Conservation (phyloP, 2,888 invertebrate species). For the Endotricha flammealis region DNA sequence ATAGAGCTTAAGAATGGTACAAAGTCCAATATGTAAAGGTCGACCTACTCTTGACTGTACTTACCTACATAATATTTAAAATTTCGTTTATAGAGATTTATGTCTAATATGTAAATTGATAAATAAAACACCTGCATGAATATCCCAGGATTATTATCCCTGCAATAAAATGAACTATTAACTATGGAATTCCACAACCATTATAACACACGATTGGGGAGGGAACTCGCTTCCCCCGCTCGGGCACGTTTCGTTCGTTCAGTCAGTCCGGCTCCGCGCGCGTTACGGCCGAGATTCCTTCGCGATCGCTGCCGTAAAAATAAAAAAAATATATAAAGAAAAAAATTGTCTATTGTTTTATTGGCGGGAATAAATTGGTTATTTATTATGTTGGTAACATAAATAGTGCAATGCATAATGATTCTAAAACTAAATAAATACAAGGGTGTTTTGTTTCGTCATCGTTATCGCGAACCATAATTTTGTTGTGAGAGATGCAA, state of each 20-base stretch:
- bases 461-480: conserved; percentile 41
- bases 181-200: conserved; percentile 36
- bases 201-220: conserved; percentile 25
- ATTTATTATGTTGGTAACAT: conserved; percentile 7
- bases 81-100: too few relatives aligned
- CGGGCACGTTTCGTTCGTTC: conserved; percentile 21
- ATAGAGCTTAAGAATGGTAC: too few relatives aligned
- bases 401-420: conserved; percentile 42
- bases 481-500: conserved; percentile 70
- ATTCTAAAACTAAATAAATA: conserved; percentile 53
- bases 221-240: conserved; percentile 36
- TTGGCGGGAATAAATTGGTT: conserved; percentile 15
- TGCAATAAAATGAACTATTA: conserved; percentile 31
- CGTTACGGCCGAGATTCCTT: conserved; percentile 50
- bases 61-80: too few relatives aligned
- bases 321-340: conserved; percentile 23
- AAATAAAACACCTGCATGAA: not conserved
- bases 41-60: too few relatives aligned
- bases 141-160: conserved; percentile 7
- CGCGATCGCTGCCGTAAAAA: conserved; percentile 27
- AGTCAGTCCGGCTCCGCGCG: conserved; percentile 56
- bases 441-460: conserved; percentile 64
- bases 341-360: conserved; percentile 5
- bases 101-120: too few relatives aligned
- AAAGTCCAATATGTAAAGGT: too few relatives aligned